Base-by-base conservation (phyloP, 2,113 vertebrate species). In the Chelonoidis abingdonii region DNA sequence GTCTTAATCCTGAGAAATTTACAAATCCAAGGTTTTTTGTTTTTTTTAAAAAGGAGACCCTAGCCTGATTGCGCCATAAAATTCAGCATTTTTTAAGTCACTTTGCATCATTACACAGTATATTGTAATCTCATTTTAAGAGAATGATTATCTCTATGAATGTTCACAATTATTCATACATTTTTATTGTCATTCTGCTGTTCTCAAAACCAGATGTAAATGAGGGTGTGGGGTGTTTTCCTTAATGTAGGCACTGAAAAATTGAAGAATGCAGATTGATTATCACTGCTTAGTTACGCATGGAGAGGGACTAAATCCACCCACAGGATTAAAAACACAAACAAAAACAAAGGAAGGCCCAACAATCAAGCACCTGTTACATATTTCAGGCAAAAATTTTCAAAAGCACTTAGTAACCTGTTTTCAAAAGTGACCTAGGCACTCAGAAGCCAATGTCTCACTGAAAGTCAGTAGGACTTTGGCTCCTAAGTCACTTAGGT, bases 71-170 rank as follows among this genome's bases (percentile, higher is more conserved):
- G 24, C 11, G 21, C 38, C n/a, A 38, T 38, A 75, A 75, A 75
- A 75, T 41, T 75, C 38, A 75, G 22, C 4, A 38, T 86, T 75
- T 92, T 83, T n/a, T 75, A 79, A 57, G 62, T 65, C 2, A 1
- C 52, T 93, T 80, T n/a, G 76, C 47, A 90, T 87, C 88, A 79
- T 57, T 83, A 65, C 10, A 54, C 59, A 79, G 38, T 49, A 54
- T 52, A 88, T 44, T 76, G 6, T 83, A 82, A 89, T 92, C 94
- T 93, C 80, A n/a, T 92, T 10, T 44, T 80, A 94, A 52, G 56
- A 52, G 49, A 88, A 56, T 87, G 25, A 94, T 94, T 84, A 90
- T 49, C 95, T 86, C 31, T 84, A 76, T 24, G 87, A 93, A 24
- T 69, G 27, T 57, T 80, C 62, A 88, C 57, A 92, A 47, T 78